These are phyloP conservation scores for Drosophila parthenogenetica DNA, from an alignment of 2,888 invertebrate genomes.

Conservation along the genomic window DNA sequence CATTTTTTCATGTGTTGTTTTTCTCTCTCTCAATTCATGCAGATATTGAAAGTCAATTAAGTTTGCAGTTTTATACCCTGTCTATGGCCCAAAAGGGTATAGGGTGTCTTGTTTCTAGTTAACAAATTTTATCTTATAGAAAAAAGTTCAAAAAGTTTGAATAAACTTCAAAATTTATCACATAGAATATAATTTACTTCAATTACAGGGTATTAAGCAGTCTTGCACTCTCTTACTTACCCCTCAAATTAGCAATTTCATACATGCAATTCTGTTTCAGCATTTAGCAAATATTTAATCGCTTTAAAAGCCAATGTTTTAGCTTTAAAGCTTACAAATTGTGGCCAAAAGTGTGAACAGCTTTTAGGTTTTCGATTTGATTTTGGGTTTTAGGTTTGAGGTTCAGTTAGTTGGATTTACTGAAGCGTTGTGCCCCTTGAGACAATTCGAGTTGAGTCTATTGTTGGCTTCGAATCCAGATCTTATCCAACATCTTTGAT, in stretches of 20 bases:
- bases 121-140: no score
- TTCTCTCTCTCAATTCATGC: neutral
- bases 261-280: neutral
- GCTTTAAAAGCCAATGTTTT: neutral
- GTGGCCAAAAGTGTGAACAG: neutral
- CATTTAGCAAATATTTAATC: constrained; percentile 1
- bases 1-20: neutral
- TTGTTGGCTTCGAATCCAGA: constrained; percentile 30
- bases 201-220: neutral
- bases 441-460: constrained; percentile 19
- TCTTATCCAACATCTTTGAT: constrained; percentile 63
- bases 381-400: neutral
- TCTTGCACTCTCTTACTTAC: neutral
- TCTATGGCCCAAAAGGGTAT: fast-evolving
- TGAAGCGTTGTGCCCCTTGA: constrained; percentile 9
- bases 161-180: no score
- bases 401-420: neutral
- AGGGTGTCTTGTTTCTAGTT: neutral
- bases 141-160: no score
- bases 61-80: neutral
- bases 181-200: no score
- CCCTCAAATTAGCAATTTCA: no score
- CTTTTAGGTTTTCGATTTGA: constrained; percentile 3
- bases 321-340: neutral
- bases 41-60: constrained; percentile 10